Conservation (phyloP, 2,113 vertebrate species). For the Oreochromis niloticus region DNA sequence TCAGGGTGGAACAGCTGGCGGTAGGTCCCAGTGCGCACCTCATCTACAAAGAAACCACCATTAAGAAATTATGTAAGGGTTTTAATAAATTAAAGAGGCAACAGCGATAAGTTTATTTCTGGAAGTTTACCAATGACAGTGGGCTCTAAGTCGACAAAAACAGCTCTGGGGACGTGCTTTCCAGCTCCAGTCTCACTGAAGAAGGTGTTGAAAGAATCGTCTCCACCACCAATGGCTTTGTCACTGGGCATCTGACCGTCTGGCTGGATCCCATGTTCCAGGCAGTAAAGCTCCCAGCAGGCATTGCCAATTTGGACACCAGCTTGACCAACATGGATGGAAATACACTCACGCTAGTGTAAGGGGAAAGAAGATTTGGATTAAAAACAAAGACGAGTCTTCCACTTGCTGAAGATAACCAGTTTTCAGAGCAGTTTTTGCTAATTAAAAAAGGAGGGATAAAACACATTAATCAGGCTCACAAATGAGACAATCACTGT, state of each 20-base stretch:
- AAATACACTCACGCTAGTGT: constrained; percentile 69
- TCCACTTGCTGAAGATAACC: neutral
- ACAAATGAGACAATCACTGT: neutral
- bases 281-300: constrained; percentile 73
- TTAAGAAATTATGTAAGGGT: neutral
- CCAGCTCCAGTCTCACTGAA: constrained; percentile 73
- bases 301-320: constrained; percentile 74
- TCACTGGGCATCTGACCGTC: constrained; percentile 73
- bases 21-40: constrained; percentile 77
- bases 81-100: neutral
- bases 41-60: constrained; percentile 45
- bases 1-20: constrained; percentile 70
- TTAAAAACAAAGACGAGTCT: neutral
- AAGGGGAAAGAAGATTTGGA: neutral
- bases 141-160: constrained; percentile 73
- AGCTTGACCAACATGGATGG: constrained; percentile 71
- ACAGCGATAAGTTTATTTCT: neutral
- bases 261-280: constrained; percentile 71
- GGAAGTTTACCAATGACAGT: constrained; percentile 66
- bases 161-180: constrained; percentile 73
- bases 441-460: neutral
- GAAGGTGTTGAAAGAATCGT: constrained; percentile 72
- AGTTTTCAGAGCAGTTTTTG: neutral
- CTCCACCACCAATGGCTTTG: constrained; percentile 68
- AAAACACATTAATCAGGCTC: neutral